Base-by-base conservation (phyloP, 2,888 invertebrate genomes). In the Lamellibrachia satsuma region DNA sequence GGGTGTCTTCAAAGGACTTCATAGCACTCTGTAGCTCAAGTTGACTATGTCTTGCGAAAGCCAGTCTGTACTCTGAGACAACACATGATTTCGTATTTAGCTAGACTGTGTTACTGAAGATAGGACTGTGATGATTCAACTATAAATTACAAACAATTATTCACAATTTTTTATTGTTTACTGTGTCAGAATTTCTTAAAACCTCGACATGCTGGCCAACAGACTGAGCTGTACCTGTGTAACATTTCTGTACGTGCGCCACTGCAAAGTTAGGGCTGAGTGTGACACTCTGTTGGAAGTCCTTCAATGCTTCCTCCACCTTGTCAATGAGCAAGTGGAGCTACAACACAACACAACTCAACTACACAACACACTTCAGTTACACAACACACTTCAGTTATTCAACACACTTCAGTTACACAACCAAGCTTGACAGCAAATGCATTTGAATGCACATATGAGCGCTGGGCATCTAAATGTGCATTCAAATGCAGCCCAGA, bases 191-290 rank as follows among this genome's bases (percentile, higher is more conserved):
- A 39, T 39, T 39, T 39, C 39, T 39, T 39, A 39, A 39, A 39
- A 39, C 39, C 39, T 39, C 39, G 39, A 39, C 39, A 39, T 39
- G 39, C 39, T 39, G 39, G 1, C 39, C 39, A 39, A 90, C 8
- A 7, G 90, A 90, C 52, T 93, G 8, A 90, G 55, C 75, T 94
- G 90, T 94, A 96, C 96, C 96, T 94, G 96, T 98, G 96, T 98
- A 99, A 95, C 98, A 98, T 96, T 98, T 98, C 96, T 99, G 99
- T 92, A 98, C 98, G 94, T 97, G 98, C 3, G 98, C 98, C 95
- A 98, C 98, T 3, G 98, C 98, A 96, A 98, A 98, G 94, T 98
- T 97, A 2, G 99, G 98, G 95, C 98, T 98, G 52, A 99, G 97
- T 94, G 97, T 97, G 7, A 98, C 98, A 55, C 98, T 98, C 95